Conservation (phyloP, 2,113 vertebrate species). For the Monopterus albus region DNA sequence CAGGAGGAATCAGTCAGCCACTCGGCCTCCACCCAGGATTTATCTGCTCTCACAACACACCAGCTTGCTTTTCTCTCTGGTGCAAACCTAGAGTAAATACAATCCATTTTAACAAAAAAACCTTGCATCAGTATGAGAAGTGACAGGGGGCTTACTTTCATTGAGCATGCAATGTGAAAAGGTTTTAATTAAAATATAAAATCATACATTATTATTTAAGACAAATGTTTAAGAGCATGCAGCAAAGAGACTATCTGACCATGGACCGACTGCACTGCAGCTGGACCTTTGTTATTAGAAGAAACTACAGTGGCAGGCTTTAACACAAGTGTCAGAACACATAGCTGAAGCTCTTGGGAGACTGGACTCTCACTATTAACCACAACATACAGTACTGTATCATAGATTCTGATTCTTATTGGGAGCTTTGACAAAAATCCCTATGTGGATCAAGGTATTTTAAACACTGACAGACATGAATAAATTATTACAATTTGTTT, state of each 20-base stretch:
- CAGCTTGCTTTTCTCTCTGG: conserved; percentile 69
- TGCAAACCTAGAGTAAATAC: conserved; percentile 79
- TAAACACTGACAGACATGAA: neutral
- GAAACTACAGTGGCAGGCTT: conserved; percentile 9
- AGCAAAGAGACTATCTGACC: neutral
- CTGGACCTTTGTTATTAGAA: conserved; percentile 1
- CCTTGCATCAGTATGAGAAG: conserved; percentile 34
- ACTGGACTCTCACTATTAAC: neutral
- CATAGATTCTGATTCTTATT: neutral
- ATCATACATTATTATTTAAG: too few species aligned
- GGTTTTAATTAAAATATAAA: neutral
- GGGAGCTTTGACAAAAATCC: neutral
- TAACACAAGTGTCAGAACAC: conserved; percentile 8
- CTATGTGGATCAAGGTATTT: neutral
- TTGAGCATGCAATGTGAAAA: neutral
- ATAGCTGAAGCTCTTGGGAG: neutral
- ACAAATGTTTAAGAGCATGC: neutral
- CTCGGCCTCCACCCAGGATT: conserved; percentile 77
- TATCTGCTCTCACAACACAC: conserved; percentile 80
- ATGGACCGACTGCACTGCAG: neutral
- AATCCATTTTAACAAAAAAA: conserved; percentile 71
- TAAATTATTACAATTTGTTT: neutral
- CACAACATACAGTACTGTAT: neutral
- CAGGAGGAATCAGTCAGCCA: conserved; percentile 83
- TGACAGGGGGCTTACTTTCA: conserved; percentile 26